Evolutionary conservation across 2,888 invertebrate species (phyloP).

Genomic region (Mystacides longicornis): DNA sequence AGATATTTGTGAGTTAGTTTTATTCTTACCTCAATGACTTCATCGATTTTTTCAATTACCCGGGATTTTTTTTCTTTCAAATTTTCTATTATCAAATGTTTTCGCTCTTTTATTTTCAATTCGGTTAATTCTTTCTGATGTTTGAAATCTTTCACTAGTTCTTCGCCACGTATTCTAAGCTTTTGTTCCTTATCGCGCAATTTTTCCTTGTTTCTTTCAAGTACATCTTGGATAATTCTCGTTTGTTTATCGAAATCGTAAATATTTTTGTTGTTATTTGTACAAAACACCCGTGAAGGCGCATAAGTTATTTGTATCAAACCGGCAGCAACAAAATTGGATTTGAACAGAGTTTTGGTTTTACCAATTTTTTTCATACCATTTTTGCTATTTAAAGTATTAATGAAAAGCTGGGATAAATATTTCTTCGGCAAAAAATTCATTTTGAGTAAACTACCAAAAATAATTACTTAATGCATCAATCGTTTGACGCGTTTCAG

Average conservation of each 20-base stretch:
- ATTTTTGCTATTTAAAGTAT: slow-evolving; percentile 8
- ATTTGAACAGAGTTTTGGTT: slow-evolving; percentile 8
- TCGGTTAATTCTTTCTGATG: slow-evolving; percentile 42
- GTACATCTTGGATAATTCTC: slow-evolving; percentile 47
- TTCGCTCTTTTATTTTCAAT: slow-evolving; percentile 48
- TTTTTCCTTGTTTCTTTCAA: slow-evolving; percentile 55
- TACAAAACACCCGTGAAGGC: slow-evolving; percentile 3
- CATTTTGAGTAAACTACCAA: slow-evolving; percentile 1
- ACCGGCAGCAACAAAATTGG: slow-evolving; percentile 11
- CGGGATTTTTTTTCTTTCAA: slow-evolving; percentile 63
- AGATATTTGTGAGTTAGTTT: neutral
- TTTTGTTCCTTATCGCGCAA: slow-evolving; percentile 52
- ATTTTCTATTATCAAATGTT: slow-evolving; percentile 59
- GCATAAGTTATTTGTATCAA: slow-evolving; percentile 7
- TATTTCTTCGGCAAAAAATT: slow-evolving; percentile 13
- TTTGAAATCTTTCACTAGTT: slow-evolving; percentile 42
- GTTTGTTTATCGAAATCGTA: slow-evolving; percentile 42
- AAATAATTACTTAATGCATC: too few relatives aligned
- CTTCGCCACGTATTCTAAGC: slow-evolving; percentile 41
- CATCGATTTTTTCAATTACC: slow-evolving; percentile 65
- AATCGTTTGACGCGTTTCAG: too few relatives aligned
- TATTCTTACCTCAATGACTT: slow-evolving; percentile 59
- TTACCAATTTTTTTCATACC: slow-evolving; percentile 2
- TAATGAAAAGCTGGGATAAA: slow-evolving; percentile 3
- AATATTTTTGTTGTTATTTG: slow-evolving; percentile 28